Evolutionary conservation across 2,888 invertebrate genomes (phyloP), one percentile per base, ranked within the genome.

Genomic region (Platycheirus rosarum): DNA sequence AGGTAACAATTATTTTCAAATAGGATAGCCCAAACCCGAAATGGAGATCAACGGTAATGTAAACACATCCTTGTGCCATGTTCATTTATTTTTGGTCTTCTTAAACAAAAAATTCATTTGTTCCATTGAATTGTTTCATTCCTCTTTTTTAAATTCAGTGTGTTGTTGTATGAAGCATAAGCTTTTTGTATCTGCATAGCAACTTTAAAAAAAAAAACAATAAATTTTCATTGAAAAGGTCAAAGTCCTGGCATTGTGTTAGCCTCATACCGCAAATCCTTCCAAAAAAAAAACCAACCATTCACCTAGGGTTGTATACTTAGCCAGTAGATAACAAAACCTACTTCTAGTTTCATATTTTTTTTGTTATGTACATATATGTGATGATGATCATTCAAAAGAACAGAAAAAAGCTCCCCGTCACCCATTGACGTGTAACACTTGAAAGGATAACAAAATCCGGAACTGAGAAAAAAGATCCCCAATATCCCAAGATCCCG

Each of bases 1-100:
- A 84, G 68, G 49, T 73, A 68, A 65, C 23, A 85, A 86, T 85
- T 88, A n/a, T n/a, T 60, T 86, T 89, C 85, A 86, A 86, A 87
- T 89, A 90, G 90, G 90, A 90, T 87, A 89, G 87, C 87, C 86
- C 87, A 77, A 89, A 89, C 85, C 86, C 88, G 86, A 90, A 89
- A 87, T 89, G 90, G 90, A 90, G 88, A 87, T 88, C 90, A 84
- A 90, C 90, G 90, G 90, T 90, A 90, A 89, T 84, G 79, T 75
- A 79, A 32, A n/a, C 2, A 14, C n/a, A 7, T 60, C 44, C 13
- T 37, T 46, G 32, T n/a, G 32, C 13, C 13, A 51, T 20, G 26
- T 42, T 68, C n/a, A 3, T 51, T 26, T 40, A 5, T 40, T 51
- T 32, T 20, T 14, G 49, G 20, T 60, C 8, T 60, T 66, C 23